phyloP scores from a whole-genome alignment of 2,888 invertebrate genomes.

The Atrina japonica region DNA sequence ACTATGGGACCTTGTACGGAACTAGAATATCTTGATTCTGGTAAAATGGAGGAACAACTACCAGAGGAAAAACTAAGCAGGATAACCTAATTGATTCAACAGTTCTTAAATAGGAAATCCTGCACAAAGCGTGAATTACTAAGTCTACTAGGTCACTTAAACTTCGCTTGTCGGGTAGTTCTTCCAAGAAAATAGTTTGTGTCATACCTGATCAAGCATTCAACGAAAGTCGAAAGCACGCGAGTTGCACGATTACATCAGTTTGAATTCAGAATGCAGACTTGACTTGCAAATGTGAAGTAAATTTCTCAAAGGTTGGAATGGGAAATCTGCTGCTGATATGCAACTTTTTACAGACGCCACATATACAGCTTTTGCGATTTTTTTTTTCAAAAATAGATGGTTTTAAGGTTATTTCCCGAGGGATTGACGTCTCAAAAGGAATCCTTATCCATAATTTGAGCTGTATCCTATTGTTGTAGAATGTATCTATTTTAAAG shows the following conservation, averaged over 20 bases:
- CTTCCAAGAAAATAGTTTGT: slow-evolving; percentile 44
- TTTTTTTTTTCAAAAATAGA: slow-evolving; percentile 29
- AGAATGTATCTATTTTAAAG: too few species aligned
- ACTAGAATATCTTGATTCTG: slow-evolving; percentile 46
- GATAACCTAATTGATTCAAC: slow-evolving; percentile 22
- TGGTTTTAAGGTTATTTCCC: slow-evolving; percentile 45
- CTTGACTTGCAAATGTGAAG: slow-evolving; percentile 42
- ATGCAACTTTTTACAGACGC: slow-evolving; percentile 42
- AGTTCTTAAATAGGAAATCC: slow-evolving; percentile 24
- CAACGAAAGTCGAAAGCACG: slow-evolving; percentile 28
- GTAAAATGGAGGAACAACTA: slow-evolving; percentile 39
- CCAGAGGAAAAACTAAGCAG: slow-evolving; percentile 34
- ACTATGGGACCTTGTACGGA: slow-evolving; percentile 36
- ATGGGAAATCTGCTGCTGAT: slow-evolving; percentile 29
- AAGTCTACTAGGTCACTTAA: slow-evolving; percentile 39
- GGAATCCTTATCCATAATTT: background rate
- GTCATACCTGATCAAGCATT: slow-evolving; percentile 38
- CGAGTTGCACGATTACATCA: slow-evolving; percentile 30
- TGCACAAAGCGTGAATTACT: slow-evolving; percentile 43
- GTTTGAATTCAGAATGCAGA: slow-evolving; percentile 34
- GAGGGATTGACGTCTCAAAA: background rate
- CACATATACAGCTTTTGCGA: slow-evolving; percentile 24
- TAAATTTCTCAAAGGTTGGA: slow-evolving; percentile 33
- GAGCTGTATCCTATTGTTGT: too few species aligned
- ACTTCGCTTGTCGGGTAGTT: slow-evolving; percentile 40